These are phyloP conservation scores for Diachrysia chrysitis DNA, from an alignment of 2,888 invertebrate species.

Conservation along the genomic window DNA sequence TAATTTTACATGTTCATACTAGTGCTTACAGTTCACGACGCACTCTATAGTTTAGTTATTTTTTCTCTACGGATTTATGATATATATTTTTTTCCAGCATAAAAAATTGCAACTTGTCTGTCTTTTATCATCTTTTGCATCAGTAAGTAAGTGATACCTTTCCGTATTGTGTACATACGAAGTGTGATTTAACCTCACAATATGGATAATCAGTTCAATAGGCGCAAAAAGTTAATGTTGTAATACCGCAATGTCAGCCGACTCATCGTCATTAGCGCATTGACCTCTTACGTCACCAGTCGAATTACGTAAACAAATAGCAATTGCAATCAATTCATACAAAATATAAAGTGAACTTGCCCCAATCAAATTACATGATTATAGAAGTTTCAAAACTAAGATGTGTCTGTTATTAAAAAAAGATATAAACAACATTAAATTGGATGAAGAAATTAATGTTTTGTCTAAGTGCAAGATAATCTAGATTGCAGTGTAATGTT, in stretches of 20 bases:
- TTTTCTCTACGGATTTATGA: no score
- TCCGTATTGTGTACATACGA: background rate
- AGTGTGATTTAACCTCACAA: background rate
- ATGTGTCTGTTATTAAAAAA: background rate
- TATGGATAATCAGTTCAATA: background rate
- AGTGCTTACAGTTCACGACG: no score
- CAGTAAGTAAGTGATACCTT: background rate
- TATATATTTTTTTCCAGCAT: no score
- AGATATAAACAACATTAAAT: conserved; percentile 17
- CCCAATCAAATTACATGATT: conserved; percentile 26
- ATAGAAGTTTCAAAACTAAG: conserved; percentile 19
- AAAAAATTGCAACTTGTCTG: background rate
- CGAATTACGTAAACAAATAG: conserved; percentile 38
- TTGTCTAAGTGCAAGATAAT: conserved; percentile 28
- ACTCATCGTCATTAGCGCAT: conserved; percentile 16
- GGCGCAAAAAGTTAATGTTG: background rate
- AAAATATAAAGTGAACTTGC: conserved; percentile 17
- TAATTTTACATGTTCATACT: no score
- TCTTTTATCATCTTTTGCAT: background rate
- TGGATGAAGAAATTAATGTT: conserved; percentile 13
- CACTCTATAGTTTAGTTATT: no score
- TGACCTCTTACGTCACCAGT: conserved; percentile 27
- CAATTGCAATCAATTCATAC: conserved; percentile 24
- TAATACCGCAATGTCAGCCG: background rate
- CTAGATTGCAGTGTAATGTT: conserved; percentile 30